Base-by-base conservation (phyloP, 1,140 invertebrate genomes). In the Zophobas atratus region DNA sequence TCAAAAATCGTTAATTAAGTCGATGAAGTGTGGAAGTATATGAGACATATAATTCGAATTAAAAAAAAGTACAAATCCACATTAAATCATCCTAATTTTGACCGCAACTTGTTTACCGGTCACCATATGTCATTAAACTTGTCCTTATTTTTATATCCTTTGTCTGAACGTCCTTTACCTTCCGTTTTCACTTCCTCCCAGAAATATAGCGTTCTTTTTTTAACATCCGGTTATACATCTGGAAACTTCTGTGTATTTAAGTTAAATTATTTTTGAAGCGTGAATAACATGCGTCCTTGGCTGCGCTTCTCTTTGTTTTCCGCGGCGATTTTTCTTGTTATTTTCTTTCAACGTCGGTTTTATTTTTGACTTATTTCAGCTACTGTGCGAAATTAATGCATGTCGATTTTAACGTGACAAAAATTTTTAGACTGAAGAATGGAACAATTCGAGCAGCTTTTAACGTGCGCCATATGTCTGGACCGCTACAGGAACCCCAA, bases 401-500 rank as follows among this genome's bases (percentile, higher is more conserved):
- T 20, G 20, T 20, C 20, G 20, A 20, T 70, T n/a, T 70, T 75
- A 32, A 56, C 78, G 48, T 70, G 77, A 20, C 20, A 20, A 20
- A 20, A 20, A 77, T 56, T 83, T 84, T 41, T 77, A 82, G 81
- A 80, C 77, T 82, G 77, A 79, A 92, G 89, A 85, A 97, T 97
- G 95, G 95, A 97, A 90, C 96, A 99, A 90, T 96, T 99, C 85
- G 97, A 99, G 88, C 97, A 98, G 88, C 91, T 99, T 84, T 90
- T 99, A 81, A 98, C 97, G 75, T 99, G 98, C 89, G 95, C 97
- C 85, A 98, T 99, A 83, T 99, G 98, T 87, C 88, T 99, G 85
- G 98, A 99, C 88, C 92, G 98, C 81, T 99, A 96, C 88, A 92
- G 96, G 84, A 98, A 98, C 88, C 98, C 98, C 39, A 99, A 99